Evolutionary conservation across 2,888 invertebrate genomes (phyloP).

Genomic region (Heteromurus nitidus): DNA sequence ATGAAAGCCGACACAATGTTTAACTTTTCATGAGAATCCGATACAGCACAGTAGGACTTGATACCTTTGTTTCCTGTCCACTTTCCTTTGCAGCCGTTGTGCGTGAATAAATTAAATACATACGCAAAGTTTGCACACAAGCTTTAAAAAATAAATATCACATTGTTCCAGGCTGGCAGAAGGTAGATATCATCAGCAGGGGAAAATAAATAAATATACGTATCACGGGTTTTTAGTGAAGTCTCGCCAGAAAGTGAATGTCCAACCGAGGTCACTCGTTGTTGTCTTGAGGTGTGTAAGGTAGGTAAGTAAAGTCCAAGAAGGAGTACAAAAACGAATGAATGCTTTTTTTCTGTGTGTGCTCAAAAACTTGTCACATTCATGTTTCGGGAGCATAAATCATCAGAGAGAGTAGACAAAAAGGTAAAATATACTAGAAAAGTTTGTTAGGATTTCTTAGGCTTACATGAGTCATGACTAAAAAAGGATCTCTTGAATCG

Average conservation of each 20-base stretch:
- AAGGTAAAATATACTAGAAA: slow-evolving; percentile 17
- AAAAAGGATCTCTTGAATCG: slow-evolving; percentile 72
- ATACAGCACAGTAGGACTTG: too few species aligned
- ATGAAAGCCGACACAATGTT: too few species aligned
- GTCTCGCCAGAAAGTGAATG: slow-evolving; percentile 18
- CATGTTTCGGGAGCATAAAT: slow-evolving; percentile 14
- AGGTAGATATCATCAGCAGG: not conserved
- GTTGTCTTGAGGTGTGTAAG: slow-evolving; percentile 1
- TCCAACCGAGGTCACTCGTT: slow-evolving; percentile 22
- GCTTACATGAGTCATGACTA: slow-evolving; percentile 67
- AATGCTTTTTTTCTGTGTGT: slow-evolving; percentile 18
- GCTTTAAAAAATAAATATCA: too few species aligned
- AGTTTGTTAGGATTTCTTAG: slow-evolving; percentile 63
- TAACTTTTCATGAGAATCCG: too few species aligned
- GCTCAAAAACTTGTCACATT: slow-evolving; percentile 5
- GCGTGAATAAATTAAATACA: not conserved
- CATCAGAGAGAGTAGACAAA: slow-evolving; percentile 5
- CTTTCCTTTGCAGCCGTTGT: not conserved
- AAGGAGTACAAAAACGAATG: not conserved
- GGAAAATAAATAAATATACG: slow-evolving; percentile 1
- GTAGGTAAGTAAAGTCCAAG: slow-evolving; percentile 10
- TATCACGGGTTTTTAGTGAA: slow-evolving; percentile 19
- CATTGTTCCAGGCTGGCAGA: not conserved
- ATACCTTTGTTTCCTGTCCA: not conserved
- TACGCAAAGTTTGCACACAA: too few species aligned